Conservation (phyloP, 2,888 invertebrate genomes). For the Spodoptera exigua region DNA sequence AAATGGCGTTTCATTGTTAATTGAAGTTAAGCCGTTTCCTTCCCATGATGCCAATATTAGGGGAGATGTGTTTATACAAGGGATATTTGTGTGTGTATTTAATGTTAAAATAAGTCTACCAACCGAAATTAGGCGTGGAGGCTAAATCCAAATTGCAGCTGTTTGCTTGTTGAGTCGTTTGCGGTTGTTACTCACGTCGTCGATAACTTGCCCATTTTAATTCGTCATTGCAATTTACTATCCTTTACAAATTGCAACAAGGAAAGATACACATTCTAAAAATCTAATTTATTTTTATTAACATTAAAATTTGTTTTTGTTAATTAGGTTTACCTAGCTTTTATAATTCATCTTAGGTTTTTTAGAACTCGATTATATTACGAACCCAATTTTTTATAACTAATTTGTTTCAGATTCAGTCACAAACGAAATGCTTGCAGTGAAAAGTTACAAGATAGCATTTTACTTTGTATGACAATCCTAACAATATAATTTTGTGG, state of each 20-base stretch:
- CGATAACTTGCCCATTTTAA: conserved; percentile 31
- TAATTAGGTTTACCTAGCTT: no score
- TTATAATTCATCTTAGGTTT: no score
- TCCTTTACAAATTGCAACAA: neutral
- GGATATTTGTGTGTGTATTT: conserved; percentile 87
- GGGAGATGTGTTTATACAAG: conserved; percentile 87
- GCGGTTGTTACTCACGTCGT: conserved; percentile 49
- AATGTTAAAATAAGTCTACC: conserved; percentile 88
- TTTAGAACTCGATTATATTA: no score
- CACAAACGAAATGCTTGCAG: no score
- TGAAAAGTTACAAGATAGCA: no score
- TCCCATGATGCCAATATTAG: conserved; percentile 76
- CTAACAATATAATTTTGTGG: conserved; percentile 14
- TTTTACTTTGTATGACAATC: neutral
- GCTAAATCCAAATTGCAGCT: conserved; percentile 87
- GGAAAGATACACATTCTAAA: no score
- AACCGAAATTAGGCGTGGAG: conserved; percentile 87
- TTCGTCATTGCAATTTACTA: neutral
- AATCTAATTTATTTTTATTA: no score
- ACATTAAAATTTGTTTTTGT: no score
- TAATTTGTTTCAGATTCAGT: no score
- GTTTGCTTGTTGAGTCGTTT: conserved; percentile 70
- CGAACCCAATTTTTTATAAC: no score
- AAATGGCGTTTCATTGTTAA: conserved; percentile 56
- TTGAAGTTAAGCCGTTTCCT: conserved; percentile 73